Conservation (phyloP, 2,797 vertebrate genomes). For the Sebastes melanostomus region DNA sequence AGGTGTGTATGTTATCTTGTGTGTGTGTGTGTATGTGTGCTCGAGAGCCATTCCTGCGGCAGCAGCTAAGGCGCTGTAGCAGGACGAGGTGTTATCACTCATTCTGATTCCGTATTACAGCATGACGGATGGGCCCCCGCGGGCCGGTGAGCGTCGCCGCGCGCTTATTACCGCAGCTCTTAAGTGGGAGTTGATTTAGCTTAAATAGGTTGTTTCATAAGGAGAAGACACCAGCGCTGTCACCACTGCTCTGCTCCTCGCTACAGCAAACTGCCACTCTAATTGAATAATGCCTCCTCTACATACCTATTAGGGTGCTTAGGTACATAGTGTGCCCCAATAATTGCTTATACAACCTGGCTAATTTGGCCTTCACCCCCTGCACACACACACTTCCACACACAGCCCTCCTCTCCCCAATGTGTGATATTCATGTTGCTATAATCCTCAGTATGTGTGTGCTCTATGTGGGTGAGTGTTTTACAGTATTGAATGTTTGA, state of each 20-base stretch:
- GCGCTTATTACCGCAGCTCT: conserved; percentile 92
- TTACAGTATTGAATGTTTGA: conserved; percentile 51
- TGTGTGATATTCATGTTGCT: conserved; percentile 68
- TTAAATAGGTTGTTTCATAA: conserved; percentile 95
- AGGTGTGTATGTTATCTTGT: conserved; percentile 48
- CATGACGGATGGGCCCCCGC: conserved; percentile 93
- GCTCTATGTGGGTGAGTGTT: conserved; percentile 24
- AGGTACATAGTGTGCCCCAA: conserved; percentile 84
- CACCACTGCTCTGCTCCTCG: conserved; percentile 81
- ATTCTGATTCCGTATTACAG: conserved; percentile 93
- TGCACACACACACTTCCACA: conserved; percentile 19
- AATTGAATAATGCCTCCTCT: conserved; percentile 92
- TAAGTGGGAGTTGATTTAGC: conserved; percentile 96
- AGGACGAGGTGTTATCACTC: conserved; percentile 91
- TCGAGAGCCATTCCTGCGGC: conserved; percentile 66
- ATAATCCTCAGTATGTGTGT: conserved; percentile 40
- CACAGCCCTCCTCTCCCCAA: conserved; percentile 27
- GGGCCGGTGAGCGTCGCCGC: conserved; percentile 84
- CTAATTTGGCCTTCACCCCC: conserved; percentile 81
- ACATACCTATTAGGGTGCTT: conserved; percentile 84
- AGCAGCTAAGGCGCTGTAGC: conserved; percentile 78
- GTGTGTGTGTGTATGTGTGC: conserved; percentile 23
- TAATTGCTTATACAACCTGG: conserved; percentile 82
- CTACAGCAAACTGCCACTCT: conserved; percentile 85
- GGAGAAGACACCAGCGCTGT: conserved; percentile 86